Base-by-base conservation (phyloP, 2,888 invertebrate species). In the Himalopsyche kuldschensis region DNA sequence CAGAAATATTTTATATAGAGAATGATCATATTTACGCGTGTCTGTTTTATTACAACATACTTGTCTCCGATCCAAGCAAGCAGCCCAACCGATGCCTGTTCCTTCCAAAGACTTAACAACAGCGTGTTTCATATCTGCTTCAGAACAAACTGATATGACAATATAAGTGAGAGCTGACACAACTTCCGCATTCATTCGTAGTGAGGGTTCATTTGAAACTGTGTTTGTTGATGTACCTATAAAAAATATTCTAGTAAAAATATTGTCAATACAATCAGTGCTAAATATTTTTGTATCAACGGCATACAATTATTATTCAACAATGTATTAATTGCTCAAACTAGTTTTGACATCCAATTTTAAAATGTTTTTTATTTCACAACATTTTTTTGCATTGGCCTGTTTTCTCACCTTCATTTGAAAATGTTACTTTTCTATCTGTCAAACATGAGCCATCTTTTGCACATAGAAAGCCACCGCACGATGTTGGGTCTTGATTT, bases 61-160 rank as follows among this genome's bases (percentile, higher is more conserved):
- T 91, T 96, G 95, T 87, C 95, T 91, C 88, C 95, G 94, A 89
- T 96, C 96, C 84, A 96, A 92, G 87, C 95, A 95, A 84, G 94
- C 93, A 0, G 94, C 93, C 96, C 96, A 96, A 77, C 93, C 90
- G 35, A 90, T 89, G 8, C 91, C 91, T 6, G 92, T 91, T 48
- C 92, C 91, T 84, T 94, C 94, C 41, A 95, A 89, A 0, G 94
- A 92, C 81, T 93, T 92, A 77, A 95, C 92, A 0, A 96, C 88
- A 0, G 94, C 93, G 0, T 94, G 92, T 79, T 93, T 91, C 15
- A 96, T 90, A 86, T 96, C 95, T 0, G 90, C 90, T 31, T 93
- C 92, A 87, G 94, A 94, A 15, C 94, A 94, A 17, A 94, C 92
- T 0, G 92, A 91, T 0, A 94, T 91, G 32, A 96, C 87, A 10